Evolutionary conservation across 2,113 vertebrate species (phyloP).

Genomic region (Gasterosteus nipponicus): DNA sequence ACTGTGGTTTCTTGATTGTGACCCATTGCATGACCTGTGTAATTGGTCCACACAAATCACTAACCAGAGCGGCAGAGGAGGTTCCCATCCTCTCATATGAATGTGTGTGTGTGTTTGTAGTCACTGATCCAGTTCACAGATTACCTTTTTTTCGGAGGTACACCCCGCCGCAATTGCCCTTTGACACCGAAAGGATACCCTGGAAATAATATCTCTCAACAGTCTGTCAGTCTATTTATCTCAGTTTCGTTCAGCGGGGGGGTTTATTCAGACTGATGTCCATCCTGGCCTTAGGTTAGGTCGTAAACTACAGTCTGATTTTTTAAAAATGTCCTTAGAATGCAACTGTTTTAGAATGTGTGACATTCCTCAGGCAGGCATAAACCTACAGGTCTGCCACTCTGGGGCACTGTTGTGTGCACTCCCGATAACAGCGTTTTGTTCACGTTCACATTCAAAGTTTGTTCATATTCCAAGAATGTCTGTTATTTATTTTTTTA

Average conservation of each 20-base stretch:
- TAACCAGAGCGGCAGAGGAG: slow-evolving; percentile 63
- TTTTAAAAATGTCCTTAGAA: slow-evolving; percentile 18
- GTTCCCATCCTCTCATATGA: slow-evolving; percentile 48
- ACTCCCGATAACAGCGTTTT: slow-evolving; percentile 4
- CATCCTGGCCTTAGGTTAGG: neutral
- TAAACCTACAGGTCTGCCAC: slow-evolving; percentile 36
- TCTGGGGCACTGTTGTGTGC: slow-evolving; percentile 47
- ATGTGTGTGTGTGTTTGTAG: slow-evolving; percentile 25
- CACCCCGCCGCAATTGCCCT: slow-evolving; percentile 57
- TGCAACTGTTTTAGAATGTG: slow-evolving; percentile 22
- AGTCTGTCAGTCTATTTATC: slow-evolving; percentile 17
- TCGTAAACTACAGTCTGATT: slow-evolving; percentile 23
- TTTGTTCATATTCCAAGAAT: neutral
- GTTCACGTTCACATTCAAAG: neutral
- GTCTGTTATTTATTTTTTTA: neutral
- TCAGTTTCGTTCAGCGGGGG: slow-evolving; percentile 4
- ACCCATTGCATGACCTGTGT: slow-evolving; percentile 77
- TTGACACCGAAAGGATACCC: slow-evolving; percentile 53
- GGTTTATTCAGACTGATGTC: slow-evolving; percentile 14
- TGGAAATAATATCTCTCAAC: slow-evolving; percentile 46
- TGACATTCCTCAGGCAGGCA: slow-evolving; percentile 37
- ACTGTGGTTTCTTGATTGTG: slow-evolving; percentile 64
- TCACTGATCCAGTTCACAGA: slow-evolving; percentile 62
- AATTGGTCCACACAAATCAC: slow-evolving; percentile 78
- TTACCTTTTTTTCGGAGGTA: slow-evolving; percentile 55